Evolutionary conservation across 2,888 invertebrate genomes (phyloP), one percentile per base, ranked within the genome.

Genomic region (Acholoe squamosa): DNA sequence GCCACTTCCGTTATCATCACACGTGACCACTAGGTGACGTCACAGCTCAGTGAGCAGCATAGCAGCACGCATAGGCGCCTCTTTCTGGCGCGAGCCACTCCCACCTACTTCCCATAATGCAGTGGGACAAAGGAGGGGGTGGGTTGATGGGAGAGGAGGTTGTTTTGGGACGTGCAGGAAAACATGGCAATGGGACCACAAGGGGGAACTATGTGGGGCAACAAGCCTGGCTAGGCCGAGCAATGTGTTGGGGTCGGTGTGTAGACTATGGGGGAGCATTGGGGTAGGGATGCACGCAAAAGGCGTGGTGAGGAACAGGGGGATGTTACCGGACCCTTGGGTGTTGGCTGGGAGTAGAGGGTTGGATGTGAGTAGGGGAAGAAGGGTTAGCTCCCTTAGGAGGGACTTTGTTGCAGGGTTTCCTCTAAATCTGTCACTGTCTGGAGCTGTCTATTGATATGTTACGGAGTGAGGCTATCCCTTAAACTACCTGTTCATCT

Each of bases 41-140:
- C 86, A 86, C 86, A 54, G 25, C 19, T 86, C 25, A 28, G 52
- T 52, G 52, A 52, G 28, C 54, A 56, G 16, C 25, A 14, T n/a
- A n/a, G n/a, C n/a, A n/a, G n/a, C 14, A 22, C 16, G 51, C 34
- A 0, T 5, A 28, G 43, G 33, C 28, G 84, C 84, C 84, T 84
- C 84, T 1, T 51, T 84, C 43, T 51, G 84, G 28, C 71, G 28
- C 43, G 43, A 43, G 43, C 43, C 3, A 43, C 43, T 43, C 43
- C 43, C 43, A 43, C 43, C 43, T 10, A 43, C 76, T 76, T 33
- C 80, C 80, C 80, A 43, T 43, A 80, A 33, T 80, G 86, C 86
- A 54, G 5, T 31, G 86, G 54, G 16, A 25, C 80, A 80, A 16
- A 25, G 34, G 19, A 34, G 80, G 80, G 80, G 34, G 19, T 16